Base-by-base conservation (phyloP, 2,113 vertebrate genomes). In the Alexandromys fortis region DNA sequence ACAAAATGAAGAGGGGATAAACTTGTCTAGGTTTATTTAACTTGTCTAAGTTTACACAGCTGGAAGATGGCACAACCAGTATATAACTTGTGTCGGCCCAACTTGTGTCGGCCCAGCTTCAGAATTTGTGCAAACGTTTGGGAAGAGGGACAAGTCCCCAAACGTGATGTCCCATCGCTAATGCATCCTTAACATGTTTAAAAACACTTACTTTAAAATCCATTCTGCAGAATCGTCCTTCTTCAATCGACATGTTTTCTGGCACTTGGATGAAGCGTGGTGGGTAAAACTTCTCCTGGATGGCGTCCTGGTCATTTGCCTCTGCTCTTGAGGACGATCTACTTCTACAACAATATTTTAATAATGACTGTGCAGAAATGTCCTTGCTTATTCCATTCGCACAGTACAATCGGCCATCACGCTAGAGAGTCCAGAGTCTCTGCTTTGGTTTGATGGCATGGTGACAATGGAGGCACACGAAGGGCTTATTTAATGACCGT, bases 191-290 rank as follows among this genome's bases (percentile, higher is more conserved):
- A 90, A 0, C 68, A 93, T 79, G 92, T 79, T 86, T 95, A 76
- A 79, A 28, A 94, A 87, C 28, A 55, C 95, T 98, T 98, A 99
- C 99, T 99, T 99, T 99, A 94, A 99, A 99, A 98, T 99, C 99
- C 10, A 99, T 99, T 98, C 99, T 99, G 97, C 99, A 99, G 98
- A 99, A 99, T 95, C 99, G 96, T 6, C 99, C 99, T 98, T 99
- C 99, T 96, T 99, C 99, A 30, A 99, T 98, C 0, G 99, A 98
- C 21, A 99, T 97, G 45, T 99, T 99, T 79, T 99, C 98, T 70
- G 99, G 99, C 95, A 99, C 99, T 99, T 99, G 99, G 89, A 99
- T 96, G 95, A 99, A 99, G 86, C 99, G 99, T 92, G 99, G 99
- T 55, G 99, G 99, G 45, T 99, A 99, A 92, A 99, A 99, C 96